Evolutionary conservation across 1,140 invertebrate species (phyloP).

Genomic region (Lucilia cuprina): DNA sequence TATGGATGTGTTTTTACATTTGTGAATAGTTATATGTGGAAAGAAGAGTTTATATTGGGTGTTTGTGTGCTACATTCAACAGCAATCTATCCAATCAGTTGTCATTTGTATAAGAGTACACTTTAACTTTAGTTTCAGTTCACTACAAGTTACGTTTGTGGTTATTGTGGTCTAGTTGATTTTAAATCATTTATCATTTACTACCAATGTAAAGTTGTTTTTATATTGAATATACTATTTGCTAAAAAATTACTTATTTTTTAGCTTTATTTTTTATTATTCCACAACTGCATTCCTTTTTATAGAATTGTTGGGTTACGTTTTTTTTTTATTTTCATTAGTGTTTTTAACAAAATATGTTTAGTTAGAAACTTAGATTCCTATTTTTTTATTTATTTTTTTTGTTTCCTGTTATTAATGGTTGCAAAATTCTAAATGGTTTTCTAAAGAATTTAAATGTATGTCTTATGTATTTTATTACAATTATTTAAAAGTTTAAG

Average conservation of each 20-base stretch:
- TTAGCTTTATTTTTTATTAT: background rate
- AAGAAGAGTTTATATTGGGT: too few species aligned
- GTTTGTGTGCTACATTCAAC: background rate
- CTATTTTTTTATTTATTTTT: too few species aligned
- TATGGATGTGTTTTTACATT: too few species aligned
- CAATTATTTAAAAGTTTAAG: too few species aligned
- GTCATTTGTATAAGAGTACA: background rate
- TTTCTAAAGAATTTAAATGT: background rate
- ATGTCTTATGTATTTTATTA: too few species aligned
- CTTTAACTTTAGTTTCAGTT: background rate
- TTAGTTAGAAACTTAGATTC: background rate
- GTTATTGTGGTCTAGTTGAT: background rate
- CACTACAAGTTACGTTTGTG: background rate
- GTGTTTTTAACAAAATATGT: background rate
- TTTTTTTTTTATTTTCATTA: background rate
- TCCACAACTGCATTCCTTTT: background rate
- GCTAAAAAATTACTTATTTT: background rate
- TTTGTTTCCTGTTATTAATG: background rate
- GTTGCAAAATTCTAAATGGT: background rate
- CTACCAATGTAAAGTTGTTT: background rate
- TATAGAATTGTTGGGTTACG: background rate
- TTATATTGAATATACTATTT: background rate
- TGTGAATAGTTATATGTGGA: too few species aligned
- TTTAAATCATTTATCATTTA: constrained; percentile 3
- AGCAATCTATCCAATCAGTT: background rate